Conservation (phyloP, 1,140 invertebrate species). For the Achatina immaculata region DNA sequence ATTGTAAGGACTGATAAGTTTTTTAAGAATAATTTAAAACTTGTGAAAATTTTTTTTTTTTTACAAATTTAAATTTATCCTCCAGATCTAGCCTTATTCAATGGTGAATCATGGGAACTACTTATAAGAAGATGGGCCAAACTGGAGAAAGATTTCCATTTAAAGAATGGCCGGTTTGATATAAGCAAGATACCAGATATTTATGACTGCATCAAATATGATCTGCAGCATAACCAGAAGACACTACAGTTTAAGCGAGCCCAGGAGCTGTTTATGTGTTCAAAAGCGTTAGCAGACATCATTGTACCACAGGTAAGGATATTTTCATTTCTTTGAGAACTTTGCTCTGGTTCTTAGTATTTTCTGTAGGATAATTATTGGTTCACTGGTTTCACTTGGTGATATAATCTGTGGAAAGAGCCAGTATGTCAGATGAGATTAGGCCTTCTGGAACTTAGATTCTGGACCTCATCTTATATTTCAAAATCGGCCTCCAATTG, state of each 20-base stretch:
- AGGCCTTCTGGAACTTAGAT: no score
- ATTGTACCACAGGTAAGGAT: conserved; percentile 92
- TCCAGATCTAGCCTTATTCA: conserved; percentile 81
- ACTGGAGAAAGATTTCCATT: conserved; percentile 97
- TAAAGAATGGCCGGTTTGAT: conserved; percentile 90
- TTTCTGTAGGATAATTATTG: no score
- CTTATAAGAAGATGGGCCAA: conserved; percentile 98
- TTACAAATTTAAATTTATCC: conserved; percentile 41
- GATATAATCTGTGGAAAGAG: no score
- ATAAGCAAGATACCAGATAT: conserved; percentile 99
- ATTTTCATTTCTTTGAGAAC: no score
- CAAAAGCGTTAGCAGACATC: conserved; percentile 96
- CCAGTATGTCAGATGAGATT: no score
- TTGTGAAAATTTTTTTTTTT: no score
- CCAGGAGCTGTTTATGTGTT: conserved; percentile 94
- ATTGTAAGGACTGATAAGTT: no score
- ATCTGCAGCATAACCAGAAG: conserved; percentile 97
- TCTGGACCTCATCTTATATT: no score
- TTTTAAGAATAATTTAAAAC: no score
- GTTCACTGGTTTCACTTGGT: no score
- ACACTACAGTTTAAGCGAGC: conserved; percentile 93
- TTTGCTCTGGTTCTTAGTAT: conserved; percentile 28
- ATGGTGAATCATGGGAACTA: conserved; percentile 98
- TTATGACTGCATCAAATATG: conserved; percentile 99
- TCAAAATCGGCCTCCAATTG: no score